Evolutionary conservation across 2,797 vertebrate genomes (phyloP).

Genomic region (Falco rusticolus): DNA sequence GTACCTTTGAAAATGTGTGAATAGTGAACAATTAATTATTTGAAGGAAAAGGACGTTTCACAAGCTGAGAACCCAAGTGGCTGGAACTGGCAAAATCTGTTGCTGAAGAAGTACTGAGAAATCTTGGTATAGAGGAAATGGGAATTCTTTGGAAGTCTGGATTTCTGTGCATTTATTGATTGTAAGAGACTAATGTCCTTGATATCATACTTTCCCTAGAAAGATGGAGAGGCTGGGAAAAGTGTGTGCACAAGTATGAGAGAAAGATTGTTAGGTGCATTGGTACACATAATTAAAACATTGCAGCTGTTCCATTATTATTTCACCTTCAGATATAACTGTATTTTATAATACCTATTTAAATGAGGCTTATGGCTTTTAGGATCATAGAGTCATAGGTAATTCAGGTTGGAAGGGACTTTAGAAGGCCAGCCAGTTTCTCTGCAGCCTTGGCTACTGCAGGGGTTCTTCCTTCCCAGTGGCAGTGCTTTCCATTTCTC

Average conservation of each 20-base stretch:
- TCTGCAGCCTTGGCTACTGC: neutral
- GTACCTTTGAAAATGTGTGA: neutral
- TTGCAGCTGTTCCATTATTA: neutral
- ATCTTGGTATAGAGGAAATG: neutral
- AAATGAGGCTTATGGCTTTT: neutral
- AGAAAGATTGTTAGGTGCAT: neutral
- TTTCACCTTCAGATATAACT: conserved; percentile 26
- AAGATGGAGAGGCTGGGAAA: neutral
- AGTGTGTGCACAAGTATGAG: neutral
- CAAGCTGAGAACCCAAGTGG: neutral
- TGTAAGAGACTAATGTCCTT: neutral
- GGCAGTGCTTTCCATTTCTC: conserved; percentile 8
- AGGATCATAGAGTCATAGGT: neutral
- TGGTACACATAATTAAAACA: neutral
- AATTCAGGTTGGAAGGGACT: neutral
- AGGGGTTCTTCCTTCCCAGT: neutral
- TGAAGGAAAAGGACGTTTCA: neutral
- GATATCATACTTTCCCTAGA: neutral
- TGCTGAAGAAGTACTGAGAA: neutral
- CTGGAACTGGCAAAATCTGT: neutral
- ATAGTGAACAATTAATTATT: neutral
- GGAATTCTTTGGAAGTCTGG: neutral
- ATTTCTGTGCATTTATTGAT: neutral
- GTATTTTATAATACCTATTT: neutral
- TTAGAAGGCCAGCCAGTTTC: neutral